Evolutionary conservation across 1,140 invertebrate species (phyloP), one percentile per base, ranked within the genome.

Genomic region (Pseudomyrmex gracilis): DNA sequence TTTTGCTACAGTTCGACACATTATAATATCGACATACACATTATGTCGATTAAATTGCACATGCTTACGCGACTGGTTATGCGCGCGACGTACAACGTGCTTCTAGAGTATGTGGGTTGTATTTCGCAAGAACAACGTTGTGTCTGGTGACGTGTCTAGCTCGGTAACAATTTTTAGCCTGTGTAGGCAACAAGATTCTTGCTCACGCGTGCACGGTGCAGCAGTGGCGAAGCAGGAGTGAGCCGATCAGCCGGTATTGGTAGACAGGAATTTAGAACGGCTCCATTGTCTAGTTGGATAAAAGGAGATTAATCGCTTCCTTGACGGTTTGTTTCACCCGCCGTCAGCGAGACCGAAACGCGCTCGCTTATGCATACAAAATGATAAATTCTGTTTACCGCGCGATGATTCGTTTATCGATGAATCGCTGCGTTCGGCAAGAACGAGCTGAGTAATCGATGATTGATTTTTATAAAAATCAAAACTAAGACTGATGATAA

Each of bases 131-230:
- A 34, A 34, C 82, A 51, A 76, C 80, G 77, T 85, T 87, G 82
- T 87, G 89, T 90, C 89, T 90, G 87, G 83, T 89, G 90, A 90
- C 89, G 82, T 90, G 89, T 90, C 89, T 90, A 24, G 63, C 76
- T 57, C 89, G 74, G 87, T 80, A 66, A 84, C 83, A 85, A 82
- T 83, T 83, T 86, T 60, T 68, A 57, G 22, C 66, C 61, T 22
- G 86, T 70, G 20, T 67, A 58, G 66, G 67, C 43, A 86, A 84
- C 73, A 70, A 88, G 84, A 86, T 86, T 63, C 74, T 76, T 64
- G 88, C 43, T 88, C 74, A 87, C 45, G 61, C 47, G 17, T 68
- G 17, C 24, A 20, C 63, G 53, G 47, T 76, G 76, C 64, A 74
- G 22, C 74, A 24, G 17, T 64, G 10, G 63, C 61, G 22, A 20